These are phyloP conservation scores for Stratiomys singularior DNA, from an alignment of 2,888 invertebrate species.

Conservation along the genomic window DNA sequence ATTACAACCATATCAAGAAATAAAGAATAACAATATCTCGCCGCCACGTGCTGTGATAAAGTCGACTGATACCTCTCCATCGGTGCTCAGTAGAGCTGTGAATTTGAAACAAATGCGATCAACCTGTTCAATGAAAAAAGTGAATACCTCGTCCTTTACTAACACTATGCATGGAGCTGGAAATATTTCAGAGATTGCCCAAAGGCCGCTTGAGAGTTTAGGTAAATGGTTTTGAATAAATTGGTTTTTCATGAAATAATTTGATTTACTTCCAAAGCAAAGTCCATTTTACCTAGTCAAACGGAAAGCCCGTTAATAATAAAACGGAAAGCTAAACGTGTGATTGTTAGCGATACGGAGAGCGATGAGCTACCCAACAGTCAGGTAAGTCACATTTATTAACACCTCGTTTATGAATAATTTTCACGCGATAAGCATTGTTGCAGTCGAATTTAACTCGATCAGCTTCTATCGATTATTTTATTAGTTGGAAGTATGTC, in stretches of 20 bases:
- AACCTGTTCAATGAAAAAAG: not conserved
- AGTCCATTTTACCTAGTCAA: conserved; percentile 4
- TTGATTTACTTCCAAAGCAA: not conserved
- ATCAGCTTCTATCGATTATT: no score
- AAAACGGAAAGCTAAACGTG: conserved; percentile 14
- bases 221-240: not conserved
- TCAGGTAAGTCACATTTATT: not conserved
- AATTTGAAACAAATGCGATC: conserved; percentile 17
- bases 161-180: not conserved
- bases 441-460: no score
- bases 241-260: not conserved
- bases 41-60: not conserved
- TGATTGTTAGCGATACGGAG: conserved; percentile 39
- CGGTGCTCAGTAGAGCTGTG: conserved; percentile 10
- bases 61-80: conserved; percentile 27
- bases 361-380: conserved; percentile 28
- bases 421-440: no score
- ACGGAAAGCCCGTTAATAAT: conserved; percentile 20
- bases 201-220: not conserved
- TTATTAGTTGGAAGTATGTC: no score
- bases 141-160: not conserved
- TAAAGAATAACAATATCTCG: not conserved
- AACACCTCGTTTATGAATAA: no score
- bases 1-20: conserved; percentile 8
- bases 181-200: not conserved